Percentiles rank a stretch among this genome's conserved stretches.
Conservation (phyloP, 2,888 invertebrate species). For the Trissonchulus sp. region DNA sequence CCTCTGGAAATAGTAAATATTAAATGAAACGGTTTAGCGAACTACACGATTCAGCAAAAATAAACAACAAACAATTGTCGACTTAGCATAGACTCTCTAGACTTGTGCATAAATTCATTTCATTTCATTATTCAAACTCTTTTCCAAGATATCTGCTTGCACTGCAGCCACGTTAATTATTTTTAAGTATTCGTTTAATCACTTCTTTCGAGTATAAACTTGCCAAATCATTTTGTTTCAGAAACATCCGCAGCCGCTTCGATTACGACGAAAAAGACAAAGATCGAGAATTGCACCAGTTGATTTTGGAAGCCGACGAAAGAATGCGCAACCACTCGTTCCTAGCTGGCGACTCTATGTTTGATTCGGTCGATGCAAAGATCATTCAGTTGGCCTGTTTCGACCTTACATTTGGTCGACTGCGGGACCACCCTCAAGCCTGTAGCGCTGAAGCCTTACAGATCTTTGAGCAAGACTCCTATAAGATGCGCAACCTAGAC, state of each 20-base stretch:
- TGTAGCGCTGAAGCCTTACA: background rate
- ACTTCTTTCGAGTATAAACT: too few relatives aligned
- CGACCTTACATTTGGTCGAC: background rate
- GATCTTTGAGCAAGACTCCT: background rate
- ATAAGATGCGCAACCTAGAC: background rate
- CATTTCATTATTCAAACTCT: too few relatives aligned
- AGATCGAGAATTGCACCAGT: background rate
- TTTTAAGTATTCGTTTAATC: too few relatives aligned
- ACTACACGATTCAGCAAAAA: too few relatives aligned
- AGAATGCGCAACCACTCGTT: background rate
- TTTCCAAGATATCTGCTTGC: too few relatives aligned
- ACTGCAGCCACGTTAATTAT: too few relatives aligned
- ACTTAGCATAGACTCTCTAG: too few relatives aligned
- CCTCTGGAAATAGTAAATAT: too few relatives aligned
- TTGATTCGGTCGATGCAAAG: background rate
- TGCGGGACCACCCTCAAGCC: background rate
- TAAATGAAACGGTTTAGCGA: too few relatives aligned
- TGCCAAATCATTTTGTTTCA: too few relatives aligned
- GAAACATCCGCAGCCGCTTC: background rate
- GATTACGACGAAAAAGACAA: slow-evolving; percentile 4
- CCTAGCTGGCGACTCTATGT: background rate
- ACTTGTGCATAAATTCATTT: too few relatives aligned
- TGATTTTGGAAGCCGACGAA: background rate
- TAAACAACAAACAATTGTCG: too few relatives aligned
- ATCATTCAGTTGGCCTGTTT: background rate